Percentiles rank a stretch among this genome's conserved stretches.
Evolutionary conservation across 2,797 vertebrate species (phyloP).

Genomic region (Crocidura indochinensis): DNA sequence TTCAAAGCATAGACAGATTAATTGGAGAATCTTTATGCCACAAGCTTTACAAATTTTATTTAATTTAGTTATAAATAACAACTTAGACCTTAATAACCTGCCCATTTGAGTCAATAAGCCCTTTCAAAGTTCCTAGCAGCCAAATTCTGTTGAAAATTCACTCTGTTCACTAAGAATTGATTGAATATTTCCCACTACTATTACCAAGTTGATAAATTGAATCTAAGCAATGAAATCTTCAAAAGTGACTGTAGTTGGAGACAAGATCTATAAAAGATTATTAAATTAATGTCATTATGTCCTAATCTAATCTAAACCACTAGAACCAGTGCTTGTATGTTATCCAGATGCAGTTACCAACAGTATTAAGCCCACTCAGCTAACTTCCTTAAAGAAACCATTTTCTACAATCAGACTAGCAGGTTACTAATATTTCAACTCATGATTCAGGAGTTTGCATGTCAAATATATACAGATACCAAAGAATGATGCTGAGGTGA

Average conservation of each 20-base stretch:
- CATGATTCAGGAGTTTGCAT: background rate
- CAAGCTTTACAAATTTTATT: constrained; percentile 20
- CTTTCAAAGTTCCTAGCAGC: background rate
- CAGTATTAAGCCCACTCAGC: background rate
- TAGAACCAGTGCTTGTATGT: background rate
- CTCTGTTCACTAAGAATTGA: background rate
- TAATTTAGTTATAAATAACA: constrained; percentile 57
- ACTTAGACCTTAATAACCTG: background rate
- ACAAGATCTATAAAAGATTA: background rate
- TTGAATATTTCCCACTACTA: background rate
- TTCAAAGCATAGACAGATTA: no score
- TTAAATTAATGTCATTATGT: background rate
- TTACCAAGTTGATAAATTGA: background rate
- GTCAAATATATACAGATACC: background rate
- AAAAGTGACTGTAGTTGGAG: background rate
- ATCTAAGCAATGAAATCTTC: background rate
- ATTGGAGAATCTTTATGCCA: background rate
- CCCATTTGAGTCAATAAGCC: constrained; percentile 8
- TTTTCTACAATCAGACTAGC: background rate
- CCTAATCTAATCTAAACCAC: background rate
- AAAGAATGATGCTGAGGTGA: background rate
- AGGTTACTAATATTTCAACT: background rate
- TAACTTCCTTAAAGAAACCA: background rate
- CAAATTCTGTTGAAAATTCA: constrained; percentile 42
- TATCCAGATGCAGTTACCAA: background rate